Percentiles rank a stretch among this genome's conserved stretches.
phyloP scores from a whole-genome alignment of 1,140 invertebrate species.

The Rhizoglyphus robini region DNA sequence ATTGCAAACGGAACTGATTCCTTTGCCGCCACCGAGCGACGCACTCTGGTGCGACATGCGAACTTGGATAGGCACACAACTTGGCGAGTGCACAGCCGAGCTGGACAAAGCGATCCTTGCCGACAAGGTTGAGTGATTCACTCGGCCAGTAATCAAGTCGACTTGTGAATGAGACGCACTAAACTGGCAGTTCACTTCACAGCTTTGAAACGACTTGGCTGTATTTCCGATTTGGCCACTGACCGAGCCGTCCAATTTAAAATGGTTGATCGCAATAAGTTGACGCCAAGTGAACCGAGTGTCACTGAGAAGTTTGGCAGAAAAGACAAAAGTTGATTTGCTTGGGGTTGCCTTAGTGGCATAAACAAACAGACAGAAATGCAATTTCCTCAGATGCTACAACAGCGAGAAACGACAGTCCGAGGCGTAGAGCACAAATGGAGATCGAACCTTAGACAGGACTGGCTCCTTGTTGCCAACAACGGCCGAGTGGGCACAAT shows the following conservation, averaged over 20 bases:
- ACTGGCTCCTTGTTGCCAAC: background rate
- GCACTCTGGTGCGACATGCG: no score
- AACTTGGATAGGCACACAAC: no score
- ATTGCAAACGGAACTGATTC: slow-evolving; percentile 10
- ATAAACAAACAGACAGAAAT: slow-evolving; percentile 5
- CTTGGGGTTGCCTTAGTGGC: background rate
- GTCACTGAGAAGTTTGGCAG: background rate
- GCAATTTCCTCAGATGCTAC: slow-evolving; percentile 10
- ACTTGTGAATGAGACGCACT: no score
- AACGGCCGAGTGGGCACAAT: slow-evolving; percentile 1
- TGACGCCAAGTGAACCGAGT: background rate
- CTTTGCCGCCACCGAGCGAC: background rate
- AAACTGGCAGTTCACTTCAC: no score
- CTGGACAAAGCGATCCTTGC: no score
- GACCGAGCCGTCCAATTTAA: no score
- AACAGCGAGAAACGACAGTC: background rate
- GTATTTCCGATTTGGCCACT: no score
- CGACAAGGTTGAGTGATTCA: no score
- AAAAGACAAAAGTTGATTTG: slow-evolving; percentile 11
- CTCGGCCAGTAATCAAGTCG: no score
- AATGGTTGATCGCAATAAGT: no score
- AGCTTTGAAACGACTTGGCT: no score
- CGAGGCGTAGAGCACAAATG: background rate
- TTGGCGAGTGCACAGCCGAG: no score
- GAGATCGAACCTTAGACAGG: background rate